Evolutionary conservation across 2,888 invertebrate species (phyloP).

Genomic region (Baccha elongata): DNA sequence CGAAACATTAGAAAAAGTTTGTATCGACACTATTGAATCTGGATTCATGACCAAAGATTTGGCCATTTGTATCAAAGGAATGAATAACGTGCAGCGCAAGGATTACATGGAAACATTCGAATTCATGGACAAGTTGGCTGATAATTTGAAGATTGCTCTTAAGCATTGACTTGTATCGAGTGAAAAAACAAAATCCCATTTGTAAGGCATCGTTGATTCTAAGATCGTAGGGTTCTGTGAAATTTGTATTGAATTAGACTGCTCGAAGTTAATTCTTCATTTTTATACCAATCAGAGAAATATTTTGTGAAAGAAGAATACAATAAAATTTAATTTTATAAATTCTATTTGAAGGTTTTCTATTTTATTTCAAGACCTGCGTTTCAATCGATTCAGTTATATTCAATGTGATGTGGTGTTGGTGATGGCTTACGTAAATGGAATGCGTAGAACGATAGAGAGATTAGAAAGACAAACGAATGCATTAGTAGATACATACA

Average conservation of each 20-base stretch:
- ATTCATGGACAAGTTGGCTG: constrained; percentile 97
- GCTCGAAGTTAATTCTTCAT: constrained; percentile 36
- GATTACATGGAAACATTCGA: constrained; percentile 99
- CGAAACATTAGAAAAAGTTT: constrained; percentile 93
- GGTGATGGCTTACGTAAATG: neutral
- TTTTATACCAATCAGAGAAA: constrained; percentile 42
- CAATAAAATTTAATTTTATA: constrained; percentile 46
- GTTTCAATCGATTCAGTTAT: constrained; percentile 25
- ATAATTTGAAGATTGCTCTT: constrained; percentile 86
- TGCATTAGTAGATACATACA: neutral
- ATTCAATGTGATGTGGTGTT: neutral
- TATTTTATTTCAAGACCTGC: neutral
- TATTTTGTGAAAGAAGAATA: constrained; percentile 20
- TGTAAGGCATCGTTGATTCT: constrained; percentile 33
- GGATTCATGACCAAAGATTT: constrained; percentile 99
- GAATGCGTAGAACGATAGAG: neutral
- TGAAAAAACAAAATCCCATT: constrained; percentile 44
- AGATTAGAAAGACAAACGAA: constrained; percentile 1
- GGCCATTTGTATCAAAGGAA: constrained; percentile 98
- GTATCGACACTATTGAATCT: constrained; percentile 96
- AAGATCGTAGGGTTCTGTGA: constrained; percentile 23
- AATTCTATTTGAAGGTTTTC: constrained; percentile 16
- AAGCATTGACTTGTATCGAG: constrained; percentile 75
- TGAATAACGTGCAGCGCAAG: constrained; percentile 86
- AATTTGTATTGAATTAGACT: constrained; percentile 37